Percentiles rank a stretch among this genome's conserved stretches.
Conservation (phyloP, 1,140 invertebrate species). For the Lucilia cuprina region DNA sequence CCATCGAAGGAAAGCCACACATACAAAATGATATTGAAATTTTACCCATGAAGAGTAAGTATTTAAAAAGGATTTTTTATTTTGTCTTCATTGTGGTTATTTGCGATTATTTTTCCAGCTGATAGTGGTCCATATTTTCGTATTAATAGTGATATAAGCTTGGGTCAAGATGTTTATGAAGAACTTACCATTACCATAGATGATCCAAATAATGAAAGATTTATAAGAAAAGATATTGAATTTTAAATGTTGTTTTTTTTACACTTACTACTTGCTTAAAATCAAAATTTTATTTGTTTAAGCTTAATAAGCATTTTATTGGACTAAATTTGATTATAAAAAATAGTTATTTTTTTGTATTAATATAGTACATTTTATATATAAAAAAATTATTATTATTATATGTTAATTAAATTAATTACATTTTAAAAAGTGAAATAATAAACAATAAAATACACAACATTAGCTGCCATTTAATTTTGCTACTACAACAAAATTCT, state of each 20-base stretch:
- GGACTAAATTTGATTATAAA: conserved; percentile 9
- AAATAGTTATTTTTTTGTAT: not conserved
- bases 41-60: conserved; percentile 37
- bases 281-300: not conserved
- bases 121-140: conserved; percentile 54
- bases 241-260: conserved; percentile 8
- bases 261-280: not conserved
- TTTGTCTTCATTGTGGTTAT: not conserved
- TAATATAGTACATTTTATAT: not conserved
- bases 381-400: not conserved
- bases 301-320: not conserved
- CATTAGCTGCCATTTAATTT: not conserved
- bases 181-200: conserved; percentile 51
- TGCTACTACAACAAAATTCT: not conserved
- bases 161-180: conserved; percentile 46
- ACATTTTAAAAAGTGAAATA: no score
- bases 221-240: conserved; percentile 36
- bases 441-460: not conserved
- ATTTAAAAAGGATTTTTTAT: conserved; percentile 14
- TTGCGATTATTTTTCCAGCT: conserved; percentile 10
- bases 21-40: conserved; percentile 23
- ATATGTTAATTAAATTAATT: not conserved
- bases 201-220: conserved; percentile 50
- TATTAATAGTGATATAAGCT: conserved; percentile 42
- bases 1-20: conserved; percentile 49